These are phyloP conservation scores for Falco berigora DNA, from an alignment of 2,797 vertebrate genomes.

Conservation along the genomic window DNA sequence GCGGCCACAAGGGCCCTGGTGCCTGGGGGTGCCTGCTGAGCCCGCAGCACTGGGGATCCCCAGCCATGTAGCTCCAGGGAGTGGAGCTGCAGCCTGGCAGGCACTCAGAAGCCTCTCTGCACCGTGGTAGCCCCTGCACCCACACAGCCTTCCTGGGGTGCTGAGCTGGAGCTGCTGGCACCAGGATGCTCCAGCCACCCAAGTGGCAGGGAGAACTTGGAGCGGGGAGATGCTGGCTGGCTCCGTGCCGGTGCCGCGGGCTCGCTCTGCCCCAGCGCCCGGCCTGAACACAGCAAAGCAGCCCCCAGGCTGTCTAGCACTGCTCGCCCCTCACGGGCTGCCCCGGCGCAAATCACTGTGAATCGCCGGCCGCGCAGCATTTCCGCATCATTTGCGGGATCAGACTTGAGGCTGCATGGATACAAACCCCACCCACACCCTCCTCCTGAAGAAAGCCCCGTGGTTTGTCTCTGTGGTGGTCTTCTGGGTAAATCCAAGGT, in stretches of 20 bases:
- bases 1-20: neutral
- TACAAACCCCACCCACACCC: neutral
- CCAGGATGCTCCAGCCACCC: accelerated
- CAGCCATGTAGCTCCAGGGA: neutral
- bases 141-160: accelerated
- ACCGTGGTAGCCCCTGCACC: neutral
- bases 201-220: accelerated
- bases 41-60: accelerated
- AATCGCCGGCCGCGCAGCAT: neutral
- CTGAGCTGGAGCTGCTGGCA: neutral
- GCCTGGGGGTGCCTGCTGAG: neutral
- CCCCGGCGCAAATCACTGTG: neutral
- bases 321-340: neutral
- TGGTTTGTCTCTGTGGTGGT: neutral
- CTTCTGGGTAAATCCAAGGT: neutral
- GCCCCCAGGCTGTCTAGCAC: too few species aligned
- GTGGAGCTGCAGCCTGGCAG: accelerated
- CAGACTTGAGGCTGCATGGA: neutral
- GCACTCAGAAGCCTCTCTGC: neutral
- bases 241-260: too few species aligned
- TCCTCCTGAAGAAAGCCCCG: accelerated
- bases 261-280: too few species aligned
- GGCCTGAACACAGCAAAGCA: too few species aligned
- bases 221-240: neutral
- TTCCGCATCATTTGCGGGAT: neutral